These are phyloP conservation scores for Notechis scutatus DNA, from an alignment of 2,113 vertebrate genomes.

Conservation along the genomic window DNA sequence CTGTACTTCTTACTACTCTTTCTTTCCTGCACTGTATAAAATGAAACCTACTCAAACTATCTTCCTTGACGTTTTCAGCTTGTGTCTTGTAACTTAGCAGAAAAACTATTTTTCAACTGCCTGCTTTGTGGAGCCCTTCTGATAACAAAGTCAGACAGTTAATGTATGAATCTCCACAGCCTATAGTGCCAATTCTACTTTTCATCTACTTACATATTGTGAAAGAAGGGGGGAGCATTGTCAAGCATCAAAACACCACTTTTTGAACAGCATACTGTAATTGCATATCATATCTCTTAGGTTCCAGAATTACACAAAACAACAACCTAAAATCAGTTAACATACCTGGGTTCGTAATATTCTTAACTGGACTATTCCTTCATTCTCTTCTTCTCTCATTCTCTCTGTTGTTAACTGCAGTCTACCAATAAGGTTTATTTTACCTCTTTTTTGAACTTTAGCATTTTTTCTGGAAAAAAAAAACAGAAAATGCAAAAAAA, in stretches of 20 bases:
- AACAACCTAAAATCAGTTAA: background rate
- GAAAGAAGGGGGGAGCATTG: background rate
- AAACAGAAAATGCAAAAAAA: slow-evolving; percentile 37
- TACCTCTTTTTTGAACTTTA: slow-evolving; percentile 97
- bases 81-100: background rate
- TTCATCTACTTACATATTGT: background rate
- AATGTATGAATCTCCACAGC: background rate
- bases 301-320: accelerated
- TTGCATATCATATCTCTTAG: background rate
- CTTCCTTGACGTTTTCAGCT: background rate
- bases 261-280: background rate
- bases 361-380: slow-evolving; percentile 97
- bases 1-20: background rate
- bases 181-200: background rate
- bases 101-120: background rate
- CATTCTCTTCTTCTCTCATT: slow-evolving; percentile 98
- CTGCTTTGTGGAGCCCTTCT: background rate
- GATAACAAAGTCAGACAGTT: background rate
- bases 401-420: slow-evolving; percentile 96
- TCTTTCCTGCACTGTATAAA: background rate
- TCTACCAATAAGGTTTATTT: slow-evolving; percentile 97
- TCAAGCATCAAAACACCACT: background rate
- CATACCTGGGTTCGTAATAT: slow-evolving; percentile 96
- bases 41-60: background rate
- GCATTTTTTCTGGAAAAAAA: slow-evolving; percentile 90